Evolutionary conservation across 2,797 vertebrate genomes (phyloP).

Genomic region (Zalophus californianus): DNA sequence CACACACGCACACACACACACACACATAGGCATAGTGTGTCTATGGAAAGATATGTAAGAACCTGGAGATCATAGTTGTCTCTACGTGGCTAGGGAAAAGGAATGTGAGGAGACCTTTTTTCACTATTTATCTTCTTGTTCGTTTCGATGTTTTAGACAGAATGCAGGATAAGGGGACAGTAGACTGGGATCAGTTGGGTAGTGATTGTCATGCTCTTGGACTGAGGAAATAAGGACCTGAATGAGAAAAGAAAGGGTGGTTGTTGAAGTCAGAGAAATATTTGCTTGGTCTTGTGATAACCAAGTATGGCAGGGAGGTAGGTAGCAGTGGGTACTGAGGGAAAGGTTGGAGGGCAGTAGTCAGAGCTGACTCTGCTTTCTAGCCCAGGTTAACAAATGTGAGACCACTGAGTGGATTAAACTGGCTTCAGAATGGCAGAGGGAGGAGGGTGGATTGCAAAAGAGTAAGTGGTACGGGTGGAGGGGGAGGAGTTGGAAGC

Average conservation of each 20-base stretch:
- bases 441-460: not conserved
- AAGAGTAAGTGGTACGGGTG: not conserved
- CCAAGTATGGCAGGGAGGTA: not conserved
- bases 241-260: not conserved
- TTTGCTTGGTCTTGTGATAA: not conserved
- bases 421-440: not conserved
- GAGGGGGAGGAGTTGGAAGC: not conserved
- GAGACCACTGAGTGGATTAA: not conserved
- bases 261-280: not conserved
- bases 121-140: not conserved
- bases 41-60: not conserved
- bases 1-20: not conserved
- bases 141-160: not conserved
- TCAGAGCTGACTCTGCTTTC: conserved; percentile 48
- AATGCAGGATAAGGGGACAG: not conserved
- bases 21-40: not conserved
- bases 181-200: not conserved
- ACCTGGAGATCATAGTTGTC: not conserved
- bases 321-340: not conserved
- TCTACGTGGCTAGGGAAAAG: not conserved
- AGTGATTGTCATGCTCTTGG: not conserved
- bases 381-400: not conserved
- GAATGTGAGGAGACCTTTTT: not conserved
- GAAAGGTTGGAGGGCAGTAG: not conserved
- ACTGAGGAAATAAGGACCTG: not conserved